Evolutionary conservation across 2,113 vertebrate genomes (phyloP).

Genomic region (Falco punctatus): DNA sequence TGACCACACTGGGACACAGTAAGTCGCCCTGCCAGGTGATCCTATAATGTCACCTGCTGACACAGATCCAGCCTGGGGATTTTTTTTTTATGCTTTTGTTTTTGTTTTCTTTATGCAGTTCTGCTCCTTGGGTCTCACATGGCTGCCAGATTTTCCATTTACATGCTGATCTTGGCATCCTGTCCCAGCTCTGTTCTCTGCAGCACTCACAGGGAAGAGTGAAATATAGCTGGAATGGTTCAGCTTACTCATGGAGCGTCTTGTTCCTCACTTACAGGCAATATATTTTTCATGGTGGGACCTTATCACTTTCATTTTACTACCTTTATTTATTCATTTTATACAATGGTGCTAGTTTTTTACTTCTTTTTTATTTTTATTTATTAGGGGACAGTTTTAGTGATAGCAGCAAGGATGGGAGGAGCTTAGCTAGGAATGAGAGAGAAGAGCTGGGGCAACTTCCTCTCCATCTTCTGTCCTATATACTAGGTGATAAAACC

Average conservation of each 20-base stretch:
- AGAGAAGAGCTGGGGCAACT: background rate
- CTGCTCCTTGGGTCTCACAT: background rate
- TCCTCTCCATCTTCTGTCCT: background rate
- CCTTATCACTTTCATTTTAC: background rate
- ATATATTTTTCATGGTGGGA: constrained; percentile 5
- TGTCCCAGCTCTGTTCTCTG: background rate
- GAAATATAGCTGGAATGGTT: background rate
- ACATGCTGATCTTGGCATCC: background rate
- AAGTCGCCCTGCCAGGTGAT: background rate
- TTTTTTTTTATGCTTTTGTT: background rate
- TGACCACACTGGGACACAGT: background rate
- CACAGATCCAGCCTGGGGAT: background rate
- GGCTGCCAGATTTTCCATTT: background rate
- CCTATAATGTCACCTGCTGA: background rate
- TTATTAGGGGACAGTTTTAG: background rate
- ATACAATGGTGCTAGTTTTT: background rate
- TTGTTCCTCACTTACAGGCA: background rate
- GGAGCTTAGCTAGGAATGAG: background rate
- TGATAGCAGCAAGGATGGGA: background rate
- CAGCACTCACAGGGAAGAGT: background rate
- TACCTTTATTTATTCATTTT: background rate
- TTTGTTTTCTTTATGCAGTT: background rate
- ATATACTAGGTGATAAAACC: background rate
- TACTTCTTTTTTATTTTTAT: background rate
- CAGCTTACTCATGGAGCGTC: background rate